phyloP scores from a whole-genome alignment of 2,888 invertebrate species.

The Trissolcus japonicus region DNA sequence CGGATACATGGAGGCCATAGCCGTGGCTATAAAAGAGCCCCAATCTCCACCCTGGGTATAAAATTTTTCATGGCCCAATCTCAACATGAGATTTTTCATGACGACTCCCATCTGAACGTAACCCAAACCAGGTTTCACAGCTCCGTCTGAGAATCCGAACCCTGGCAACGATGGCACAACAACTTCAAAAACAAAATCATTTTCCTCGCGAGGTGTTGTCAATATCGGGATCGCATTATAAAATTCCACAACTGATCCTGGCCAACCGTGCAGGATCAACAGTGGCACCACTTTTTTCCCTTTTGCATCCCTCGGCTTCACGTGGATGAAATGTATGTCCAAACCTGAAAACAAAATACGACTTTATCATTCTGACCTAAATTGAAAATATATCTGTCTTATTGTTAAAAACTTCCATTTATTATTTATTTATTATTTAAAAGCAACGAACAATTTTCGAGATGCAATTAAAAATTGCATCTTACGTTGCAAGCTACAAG shows the following conservation, averaged over 20 bases:
- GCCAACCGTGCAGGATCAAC: constrained; percentile 91
- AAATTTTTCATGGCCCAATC: constrained; percentile 82
- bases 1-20: constrained; percentile 82
- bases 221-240: constrained; percentile 85
- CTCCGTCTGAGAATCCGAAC: constrained; percentile 78
- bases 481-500: no score
- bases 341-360: constrained; percentile 72
- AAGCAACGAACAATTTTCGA: not conserved
- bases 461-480: no score
- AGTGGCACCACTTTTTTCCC: constrained; percentile 79
- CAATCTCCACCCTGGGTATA: constrained; percentile 90
- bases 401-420: no score
- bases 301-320: constrained; percentile 77
- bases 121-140: constrained; percentile 81
- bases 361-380: no score
- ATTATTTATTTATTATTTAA: not conserved
- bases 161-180: constrained; percentile 77
- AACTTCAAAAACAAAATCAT: constrained; percentile 82
- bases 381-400: no score
- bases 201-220: constrained; percentile 77
- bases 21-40: constrained; percentile 82
- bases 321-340: constrained; percentile 83
- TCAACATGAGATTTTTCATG: constrained; percentile 83
- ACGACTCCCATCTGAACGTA: constrained; percentile 79
- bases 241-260: constrained; percentile 91